Conservation (phyloP, 1,140 invertebrate species). For the Arion vulgaris region DNA sequence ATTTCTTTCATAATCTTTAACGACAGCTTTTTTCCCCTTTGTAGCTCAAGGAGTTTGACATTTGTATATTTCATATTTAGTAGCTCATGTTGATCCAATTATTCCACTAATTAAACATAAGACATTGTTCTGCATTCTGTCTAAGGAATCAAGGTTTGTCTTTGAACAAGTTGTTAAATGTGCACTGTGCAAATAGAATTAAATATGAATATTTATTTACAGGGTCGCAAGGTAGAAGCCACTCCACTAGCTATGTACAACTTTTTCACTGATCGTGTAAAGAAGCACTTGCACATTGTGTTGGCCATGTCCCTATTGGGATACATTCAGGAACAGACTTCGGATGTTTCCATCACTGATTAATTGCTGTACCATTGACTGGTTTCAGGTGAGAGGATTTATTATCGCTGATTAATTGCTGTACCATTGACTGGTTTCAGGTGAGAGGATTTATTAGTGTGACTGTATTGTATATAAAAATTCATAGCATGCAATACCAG, state of each 20-base stretch:
- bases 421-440: conserved; percentile 75
- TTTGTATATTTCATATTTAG: too few relatives aligned
- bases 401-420: conserved; percentile 73
- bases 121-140: too few relatives aligned
- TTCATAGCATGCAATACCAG: not conserved
- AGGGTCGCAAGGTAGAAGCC: conserved; percentile 76
- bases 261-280: conserved; percentile 73
- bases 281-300: conserved; percentile 71
- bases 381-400: conserved; percentile 71
- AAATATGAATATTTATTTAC: conserved; percentile 31
- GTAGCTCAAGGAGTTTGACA: too few relatives aligned
- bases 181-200: too few relatives aligned
- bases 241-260: conserved; percentile 73
- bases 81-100: too few relatives aligned
- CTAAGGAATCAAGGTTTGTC: too few relatives aligned
- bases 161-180: too few relatives aligned
- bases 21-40: too few relatives aligned
- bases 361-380: conserved; percentile 74
- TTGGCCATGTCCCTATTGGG: conserved; percentile 74
- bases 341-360: conserved; percentile 74
- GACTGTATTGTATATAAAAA: not conserved
- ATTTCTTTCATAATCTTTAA: too few relatives aligned
- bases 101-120: too few relatives aligned
- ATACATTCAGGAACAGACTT: conserved; percentile 72
- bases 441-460: conserved; percentile 49